A percentile compares a stretch with the other conserved stretches of the same genome.
Conservation (phyloP, 2,113 vertebrate genomes). For the Chionis minor region DNA sequence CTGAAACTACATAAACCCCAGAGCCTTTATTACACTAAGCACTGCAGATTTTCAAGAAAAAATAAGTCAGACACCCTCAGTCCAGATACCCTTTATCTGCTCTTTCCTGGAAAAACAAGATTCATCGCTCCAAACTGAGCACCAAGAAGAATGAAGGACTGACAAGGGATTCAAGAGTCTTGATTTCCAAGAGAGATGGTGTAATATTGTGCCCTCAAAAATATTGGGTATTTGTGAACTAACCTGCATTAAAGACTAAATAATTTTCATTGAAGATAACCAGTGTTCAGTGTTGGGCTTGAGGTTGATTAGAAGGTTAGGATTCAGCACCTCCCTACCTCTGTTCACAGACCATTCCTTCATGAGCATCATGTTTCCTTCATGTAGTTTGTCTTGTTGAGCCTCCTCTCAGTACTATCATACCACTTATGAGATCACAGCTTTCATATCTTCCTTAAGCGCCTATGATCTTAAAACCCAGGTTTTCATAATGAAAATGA, state of each 20-base stretch:
- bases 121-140: not conserved
- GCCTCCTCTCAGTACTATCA: not conserved
- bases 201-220: not conserved
- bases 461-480: rapidly evolving
- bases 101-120: not conserved
- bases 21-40: not conserved
- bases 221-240: not conserved
- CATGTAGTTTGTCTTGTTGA: not conserved
- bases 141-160: not conserved
- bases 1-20: not conserved
- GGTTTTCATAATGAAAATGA: not conserved
- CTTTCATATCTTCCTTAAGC: not conserved
- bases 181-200: not conserved
- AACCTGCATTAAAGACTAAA: not conserved
- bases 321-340: not conserved
- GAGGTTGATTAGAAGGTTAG: not conserved
- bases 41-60: slow-evolving; percentile 10
- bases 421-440: not conserved
- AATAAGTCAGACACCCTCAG: not conserved
- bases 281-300: not conserved
- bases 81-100: not conserved
- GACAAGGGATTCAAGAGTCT: not conserved
- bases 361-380: not conserved
- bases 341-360: not conserved
- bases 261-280: not conserved